Conservation (phyloP, 2,113 vertebrate species). For the Oncorhynchus keta region DNA sequence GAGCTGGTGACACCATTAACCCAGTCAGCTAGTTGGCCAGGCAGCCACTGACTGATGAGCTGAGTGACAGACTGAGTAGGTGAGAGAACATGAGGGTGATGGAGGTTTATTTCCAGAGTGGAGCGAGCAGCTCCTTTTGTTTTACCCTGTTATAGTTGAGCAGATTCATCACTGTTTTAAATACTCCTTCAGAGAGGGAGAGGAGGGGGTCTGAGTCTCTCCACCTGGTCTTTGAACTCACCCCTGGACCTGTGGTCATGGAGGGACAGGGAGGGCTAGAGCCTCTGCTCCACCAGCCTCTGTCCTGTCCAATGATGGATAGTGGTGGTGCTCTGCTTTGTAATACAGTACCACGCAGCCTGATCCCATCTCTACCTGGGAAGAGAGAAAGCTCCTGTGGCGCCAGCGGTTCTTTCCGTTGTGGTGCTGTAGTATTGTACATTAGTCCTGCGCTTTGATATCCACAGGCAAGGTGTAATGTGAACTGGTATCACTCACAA, state of each 20-base stretch:
- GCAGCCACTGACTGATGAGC: slow-evolving; percentile 17
- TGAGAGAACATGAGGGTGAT: not conserved
- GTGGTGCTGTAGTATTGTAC: not conserved
- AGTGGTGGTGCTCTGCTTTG: slow-evolving; percentile 5
- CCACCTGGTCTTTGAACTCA: slow-evolving; percentile 36
- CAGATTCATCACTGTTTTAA: slow-evolving; percentile 31
- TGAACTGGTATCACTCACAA: slow-evolving; percentile 20
- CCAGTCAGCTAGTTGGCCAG: not conserved
- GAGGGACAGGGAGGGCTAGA: slow-evolving; percentile 14
- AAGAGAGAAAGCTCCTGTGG: slow-evolving; percentile 35
- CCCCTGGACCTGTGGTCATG: slow-evolving; percentile 11
- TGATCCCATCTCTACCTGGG: not conserved
- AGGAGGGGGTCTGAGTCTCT: slow-evolving; percentile 1
- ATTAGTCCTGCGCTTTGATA: slow-evolving; percentile 36
- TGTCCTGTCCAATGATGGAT: slow-evolving; percentile 47
- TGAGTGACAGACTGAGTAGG: not conserved
- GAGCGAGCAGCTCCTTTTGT: slow-evolving; percentile 4
- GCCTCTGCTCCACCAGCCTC: slow-evolving; percentile 14
- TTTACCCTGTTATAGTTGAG: slow-evolving; percentile 4
- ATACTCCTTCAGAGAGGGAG: slow-evolving; percentile 17
- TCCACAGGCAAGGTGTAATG: slow-evolving; percentile 1
- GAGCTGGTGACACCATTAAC: slow-evolving; percentile 1
- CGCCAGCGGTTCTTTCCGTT: not conserved
- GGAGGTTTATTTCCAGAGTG: slow-evolving; percentile 36
- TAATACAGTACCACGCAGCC: slow-evolving; percentile 4